Evolutionary conservation across 1,140 invertebrate species (phyloP).

Genomic region (Sesamia nonagrioides): DNA sequence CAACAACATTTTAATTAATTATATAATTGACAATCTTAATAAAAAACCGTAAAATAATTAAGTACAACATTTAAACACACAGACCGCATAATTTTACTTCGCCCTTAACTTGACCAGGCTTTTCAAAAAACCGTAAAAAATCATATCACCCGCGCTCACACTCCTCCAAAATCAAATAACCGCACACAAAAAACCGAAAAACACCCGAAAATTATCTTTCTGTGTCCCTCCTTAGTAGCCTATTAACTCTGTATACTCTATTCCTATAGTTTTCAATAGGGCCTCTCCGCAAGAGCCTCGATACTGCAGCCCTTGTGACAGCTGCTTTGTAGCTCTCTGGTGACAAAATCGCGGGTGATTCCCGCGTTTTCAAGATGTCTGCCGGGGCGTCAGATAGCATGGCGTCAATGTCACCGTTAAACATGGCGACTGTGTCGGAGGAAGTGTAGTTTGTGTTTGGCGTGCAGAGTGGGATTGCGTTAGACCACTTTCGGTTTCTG

Average conservation of each 20-base stretch:
- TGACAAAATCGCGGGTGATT: conserved; percentile 80
- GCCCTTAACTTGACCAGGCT: background rate
- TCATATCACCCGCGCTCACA: background rate
- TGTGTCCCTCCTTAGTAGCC: conserved; percentile 75
- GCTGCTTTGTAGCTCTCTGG: conserved; percentile 80
- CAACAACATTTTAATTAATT: conserved; percentile 18
- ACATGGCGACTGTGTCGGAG: conserved; percentile 72
- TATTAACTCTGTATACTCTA: conserved; percentile 77
- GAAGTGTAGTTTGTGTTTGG: conserved; percentile 79
- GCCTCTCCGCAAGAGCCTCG: conserved; percentile 69
- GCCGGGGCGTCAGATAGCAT: conserved; percentile 82
- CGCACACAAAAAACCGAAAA: conserved; percentile 39
- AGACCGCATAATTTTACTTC: background rate
- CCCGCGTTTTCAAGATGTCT: conserved; percentile 77
- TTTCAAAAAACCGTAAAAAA: background rate
- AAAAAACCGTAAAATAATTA: conserved; percentile 17
- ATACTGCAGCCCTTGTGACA: conserved; percentile 79
- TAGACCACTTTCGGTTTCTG: conserved; percentile 95
- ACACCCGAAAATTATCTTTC: conserved; percentile 75
- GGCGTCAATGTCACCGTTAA: conserved; percentile 81
- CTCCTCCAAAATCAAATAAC: conserved; percentile 21
- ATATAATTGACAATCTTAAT: conserved; percentile 35
- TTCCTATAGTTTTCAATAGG: conserved; percentile 79
- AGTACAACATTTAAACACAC: conserved; percentile 30
- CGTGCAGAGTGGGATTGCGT: conserved; percentile 91